These are phyloP conservation scores for Mesocricetus auratus DNA, from an alignment of 2,113 vertebrate genomes.

Conservation along the genomic window DNA sequence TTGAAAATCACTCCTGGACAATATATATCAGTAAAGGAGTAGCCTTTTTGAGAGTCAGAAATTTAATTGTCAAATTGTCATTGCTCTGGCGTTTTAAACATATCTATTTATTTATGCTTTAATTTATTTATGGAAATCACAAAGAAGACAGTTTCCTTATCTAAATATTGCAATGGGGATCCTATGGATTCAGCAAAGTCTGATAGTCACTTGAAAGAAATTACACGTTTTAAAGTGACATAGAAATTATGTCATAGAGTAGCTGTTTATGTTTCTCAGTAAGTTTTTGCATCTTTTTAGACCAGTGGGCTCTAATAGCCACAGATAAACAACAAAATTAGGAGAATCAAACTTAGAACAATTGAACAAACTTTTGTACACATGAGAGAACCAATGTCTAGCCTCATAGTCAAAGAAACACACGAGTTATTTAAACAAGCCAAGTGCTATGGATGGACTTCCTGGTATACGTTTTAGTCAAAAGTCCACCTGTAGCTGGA, in stretches of 20 bases:
- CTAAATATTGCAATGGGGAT: slow-evolving; percentile 4
- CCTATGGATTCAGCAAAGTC: not conserved
- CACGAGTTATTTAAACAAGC: slow-evolving; percentile 40
- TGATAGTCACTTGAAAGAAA: slow-evolving; percentile 32
- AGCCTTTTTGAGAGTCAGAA: not conserved
- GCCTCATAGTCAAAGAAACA: slow-evolving; percentile 21
- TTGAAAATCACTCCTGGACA: slow-evolving; percentile 28
- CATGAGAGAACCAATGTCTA: not conserved
- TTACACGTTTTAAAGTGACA: not conserved
- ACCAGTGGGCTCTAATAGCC: not conserved
- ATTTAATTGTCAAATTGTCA: slow-evolving; percentile 18
- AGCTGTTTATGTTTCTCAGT: not conserved
- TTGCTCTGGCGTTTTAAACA: not conserved
- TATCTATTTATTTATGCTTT: not conserved
- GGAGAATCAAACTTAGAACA: slow-evolving; percentile 26
- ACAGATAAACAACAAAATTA: slow-evolving; percentile 50
- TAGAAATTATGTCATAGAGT: not conserved
- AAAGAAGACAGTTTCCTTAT: not conserved
- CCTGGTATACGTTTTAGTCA: slow-evolving; percentile 39
- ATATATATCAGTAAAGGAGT: not conserved
- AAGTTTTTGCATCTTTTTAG: slow-evolving; percentile 46
- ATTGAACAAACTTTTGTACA: slow-evolving; percentile 31
- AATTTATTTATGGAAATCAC: not conserved
- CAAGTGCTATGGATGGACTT: not conserved
- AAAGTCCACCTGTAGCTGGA: not conserved